Conservation (phyloP, 2,888 invertebrate genomes). For the Nasonia oneida region DNA sequence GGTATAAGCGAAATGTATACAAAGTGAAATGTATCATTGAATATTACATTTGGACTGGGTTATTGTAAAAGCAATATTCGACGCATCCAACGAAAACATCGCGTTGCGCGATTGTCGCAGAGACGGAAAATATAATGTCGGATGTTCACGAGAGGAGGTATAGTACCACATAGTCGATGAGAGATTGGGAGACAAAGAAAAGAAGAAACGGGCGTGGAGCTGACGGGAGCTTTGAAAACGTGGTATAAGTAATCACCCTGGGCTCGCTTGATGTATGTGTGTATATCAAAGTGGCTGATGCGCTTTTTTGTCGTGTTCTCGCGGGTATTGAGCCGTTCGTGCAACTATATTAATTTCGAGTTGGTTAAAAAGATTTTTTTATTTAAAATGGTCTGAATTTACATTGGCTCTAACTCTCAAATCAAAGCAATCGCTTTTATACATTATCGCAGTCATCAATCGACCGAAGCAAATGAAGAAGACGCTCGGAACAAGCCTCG, state of each 20-base stretch:
- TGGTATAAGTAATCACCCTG: conserved; percentile 58
- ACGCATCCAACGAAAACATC: background rate
- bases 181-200: conserved; percentile 39
- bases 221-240: conserved; percentile 61
- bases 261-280: background rate
- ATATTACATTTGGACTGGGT: background rate
- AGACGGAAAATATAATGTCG: conserved; percentile 45
- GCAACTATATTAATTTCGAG: background rate
- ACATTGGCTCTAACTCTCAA: background rate
- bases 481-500: conserved; percentile 32
- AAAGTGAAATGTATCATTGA: background rate
- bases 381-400: background rate
- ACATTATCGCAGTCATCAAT: conserved; percentile 30
- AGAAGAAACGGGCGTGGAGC: conserved; percentile 48
- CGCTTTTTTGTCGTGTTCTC: conserved; percentile 16
- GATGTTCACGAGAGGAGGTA: background rate
- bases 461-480: conserved; percentile 39
- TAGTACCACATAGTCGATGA: background rate
- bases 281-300: background rate
- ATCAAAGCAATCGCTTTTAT: background rate
- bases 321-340: conserved; percentile 11
- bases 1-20: background rate
- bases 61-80: background rate
- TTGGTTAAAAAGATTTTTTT: background rate
- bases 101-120: background rate